Base-by-base conservation (phyloP, 1,140 invertebrate genomes). In the Bombus affinis region DNA sequence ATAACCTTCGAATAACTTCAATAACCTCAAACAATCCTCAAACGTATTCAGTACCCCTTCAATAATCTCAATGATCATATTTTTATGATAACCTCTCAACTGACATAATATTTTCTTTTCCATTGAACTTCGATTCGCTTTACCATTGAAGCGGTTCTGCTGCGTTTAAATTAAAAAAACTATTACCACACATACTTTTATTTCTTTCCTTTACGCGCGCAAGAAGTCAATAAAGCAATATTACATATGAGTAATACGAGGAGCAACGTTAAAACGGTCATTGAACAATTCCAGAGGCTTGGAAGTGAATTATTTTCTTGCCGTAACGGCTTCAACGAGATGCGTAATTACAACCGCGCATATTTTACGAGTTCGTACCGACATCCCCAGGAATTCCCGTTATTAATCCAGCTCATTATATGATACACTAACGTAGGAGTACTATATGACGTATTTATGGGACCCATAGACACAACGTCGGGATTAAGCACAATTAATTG, bases 371-470 rank as follows among this genome's bases (percentile, higher is more conserved):
- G 42, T 77, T 82, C 39, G 37, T 68, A 44, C 62, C 47, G 74
- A 71, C 65, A 71, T 76, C 75, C 25, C 28, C 13, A 78, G 88
- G 84, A 89, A 89, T 86, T 82, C 79, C 18, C 79, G 57, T 70
- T 86, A 89, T 88, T 88, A 75, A 86, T 89, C 44, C 75, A 73
- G 72, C 87, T 86, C 44, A 89, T 89, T 89, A 89, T 68, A 35
- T 15, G 44, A 62, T 57, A 68, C n/a, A 25, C 62, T 22, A 71
- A 75, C 78, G 78, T 82, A 82, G 65, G 65, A 86, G 72, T 76
- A 65, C 70, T 82, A 80, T 66, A 78, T 57, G 77, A 47, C 59
- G 28, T 77, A 53, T 89, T 88, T 85, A 71, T 88, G 66, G 82
- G 79, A 76, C 59, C 53, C 68, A 62, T 42, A 84, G 84, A 86